Evolutionary conservation across 2,888 invertebrate genomes (phyloP).

Genomic region (Gryllus longicercus): DNA sequence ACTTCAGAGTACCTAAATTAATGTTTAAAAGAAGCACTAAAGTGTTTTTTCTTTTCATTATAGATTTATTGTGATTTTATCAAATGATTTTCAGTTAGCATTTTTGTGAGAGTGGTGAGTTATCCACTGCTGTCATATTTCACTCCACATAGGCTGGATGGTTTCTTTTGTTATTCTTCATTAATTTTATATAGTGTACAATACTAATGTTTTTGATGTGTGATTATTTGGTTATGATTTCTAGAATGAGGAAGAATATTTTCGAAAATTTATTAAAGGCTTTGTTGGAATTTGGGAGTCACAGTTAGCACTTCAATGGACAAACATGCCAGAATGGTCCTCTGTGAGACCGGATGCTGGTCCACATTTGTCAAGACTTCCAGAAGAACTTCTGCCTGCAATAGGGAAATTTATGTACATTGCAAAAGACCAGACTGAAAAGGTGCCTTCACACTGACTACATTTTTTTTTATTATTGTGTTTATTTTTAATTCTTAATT

Average conservation of each 20-base stretch:
- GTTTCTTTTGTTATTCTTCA: too few relatives aligned
- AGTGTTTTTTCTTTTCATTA: neutral
- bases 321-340: conserved; percentile 47
- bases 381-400: conserved; percentile 56
- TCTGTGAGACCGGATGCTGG: conserved; percentile 52
- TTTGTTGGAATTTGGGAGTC: conserved; percentile 54
- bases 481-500: neutral
- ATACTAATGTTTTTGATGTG: too few relatives aligned
- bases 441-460: conserved; percentile 38
- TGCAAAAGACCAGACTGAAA: conserved; percentile 45
- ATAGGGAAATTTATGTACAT: conserved; percentile 54
- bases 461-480: neutral
- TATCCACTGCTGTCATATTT: neutral
- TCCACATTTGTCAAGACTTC: conserved; percentile 56
- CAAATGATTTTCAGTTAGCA: too few relatives aligned
- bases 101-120: neutral
- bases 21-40: too few relatives aligned
- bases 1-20: too few relatives aligned
- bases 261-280: conserved; percentile 52
- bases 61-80: neutral
- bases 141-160: too few relatives aligned
- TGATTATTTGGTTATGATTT: conserved; percentile 33
- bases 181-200: too few relatives aligned
- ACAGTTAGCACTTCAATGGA: conserved; percentile 49
- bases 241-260: conserved; percentile 54